Evolutionary conservation across 37 sponge, comb jelly and placozoan genomes (phyloP).

Genomic region (Lycopodina hypogea): DNA sequence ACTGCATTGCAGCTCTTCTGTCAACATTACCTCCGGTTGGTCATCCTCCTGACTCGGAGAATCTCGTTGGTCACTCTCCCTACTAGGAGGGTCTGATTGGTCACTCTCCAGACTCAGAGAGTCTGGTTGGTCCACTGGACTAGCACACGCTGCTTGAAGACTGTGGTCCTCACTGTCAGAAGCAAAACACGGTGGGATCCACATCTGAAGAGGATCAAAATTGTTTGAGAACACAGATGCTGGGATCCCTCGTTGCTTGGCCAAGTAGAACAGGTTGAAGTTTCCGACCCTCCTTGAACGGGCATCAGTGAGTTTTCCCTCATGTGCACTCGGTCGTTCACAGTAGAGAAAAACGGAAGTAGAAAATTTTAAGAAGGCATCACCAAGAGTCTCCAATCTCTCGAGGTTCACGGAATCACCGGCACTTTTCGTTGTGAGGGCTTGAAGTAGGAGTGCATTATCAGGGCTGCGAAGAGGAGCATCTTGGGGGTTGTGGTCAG

Average conservation of each 20-base stretch:
- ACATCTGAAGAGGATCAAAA: slow-evolving; percentile 46
- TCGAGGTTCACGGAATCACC: slow-evolving; percentile 81
- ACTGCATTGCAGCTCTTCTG: neutral
- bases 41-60: neutral
- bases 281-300: slow-evolving; percentile 69
- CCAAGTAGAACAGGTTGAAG: slow-evolving; percentile 62
- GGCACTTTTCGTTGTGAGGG: slow-evolving; percentile 72
- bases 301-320: slow-evolving; percentile 70
- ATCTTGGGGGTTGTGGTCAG: neutral
- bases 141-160: neutral
- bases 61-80: neutral
- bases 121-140: neutral
- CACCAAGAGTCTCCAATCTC: slow-evolving; percentile 90
- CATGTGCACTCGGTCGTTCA: slow-evolving; percentile 48
- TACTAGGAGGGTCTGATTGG: neutral
- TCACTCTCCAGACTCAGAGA: neutral
- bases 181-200: slow-evolving; percentile 60
- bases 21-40: neutral
- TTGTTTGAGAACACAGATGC: slow-evolving; percentile 23
- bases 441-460: slow-evolving; percentile 66
- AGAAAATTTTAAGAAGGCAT: slow-evolving; percentile 87
- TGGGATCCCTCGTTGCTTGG: slow-evolving; percentile 29
- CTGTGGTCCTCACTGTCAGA: neutral
- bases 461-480: slow-evolving; percentile 37
- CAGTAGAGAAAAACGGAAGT: slow-evolving; percentile 63